phyloP scores from a whole-genome alignment of 2,888 invertebrate species.

The Trypoxylon attenuatum region DNA sequence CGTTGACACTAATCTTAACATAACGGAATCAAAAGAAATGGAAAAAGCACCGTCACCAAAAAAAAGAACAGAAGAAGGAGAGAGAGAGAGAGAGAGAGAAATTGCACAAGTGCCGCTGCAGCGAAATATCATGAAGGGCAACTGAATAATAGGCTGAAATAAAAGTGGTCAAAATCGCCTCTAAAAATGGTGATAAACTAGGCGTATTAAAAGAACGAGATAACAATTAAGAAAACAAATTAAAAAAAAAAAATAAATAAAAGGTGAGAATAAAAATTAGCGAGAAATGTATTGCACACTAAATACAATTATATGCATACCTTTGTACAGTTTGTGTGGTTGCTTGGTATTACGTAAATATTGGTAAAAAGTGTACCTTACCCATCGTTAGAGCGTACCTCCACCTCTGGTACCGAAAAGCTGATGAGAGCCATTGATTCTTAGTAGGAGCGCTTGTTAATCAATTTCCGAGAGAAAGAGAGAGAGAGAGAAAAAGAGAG shows the following conservation, averaged over 20 bases:
- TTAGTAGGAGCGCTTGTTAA: slow-evolving; percentile 66
- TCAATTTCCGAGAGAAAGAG: too few species aligned
- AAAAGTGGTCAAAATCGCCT: neutral
- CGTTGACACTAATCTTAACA: slow-evolving; percentile 12
- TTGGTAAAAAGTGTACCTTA: slow-evolving; percentile 64
- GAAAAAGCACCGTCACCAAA: slow-evolving; percentile 49
- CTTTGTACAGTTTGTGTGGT: slow-evolving; percentile 25
- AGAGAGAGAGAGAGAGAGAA: slow-evolving; percentile 14
- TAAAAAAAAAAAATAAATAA: slow-evolving; percentile 16
- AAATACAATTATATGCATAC: slow-evolving; percentile 58
- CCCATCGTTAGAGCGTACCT: slow-evolving; percentile 68
- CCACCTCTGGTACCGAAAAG: slow-evolving; percentile 68
- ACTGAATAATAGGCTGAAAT: slow-evolving; percentile 2
- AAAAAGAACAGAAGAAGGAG: neutral
- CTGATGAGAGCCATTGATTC: slow-evolving; percentile 53
- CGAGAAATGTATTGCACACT: slow-evolving; percentile 68
- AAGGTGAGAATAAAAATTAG: slow-evolving; percentile 17
- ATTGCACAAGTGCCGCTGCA: slow-evolving; percentile 2
- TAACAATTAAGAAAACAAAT: slow-evolving; percentile 1
- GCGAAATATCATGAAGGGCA: neutral
- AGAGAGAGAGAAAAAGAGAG: too few species aligned
- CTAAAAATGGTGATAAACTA: neutral
- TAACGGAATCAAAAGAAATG: slow-evolving; percentile 39
- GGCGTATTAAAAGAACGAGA: too few species aligned
- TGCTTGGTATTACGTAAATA: slow-evolving; percentile 29